Evolutionary conservation across 2,888 invertebrate species (phyloP).

Genomic region (Diarsia dahlii): DNA sequence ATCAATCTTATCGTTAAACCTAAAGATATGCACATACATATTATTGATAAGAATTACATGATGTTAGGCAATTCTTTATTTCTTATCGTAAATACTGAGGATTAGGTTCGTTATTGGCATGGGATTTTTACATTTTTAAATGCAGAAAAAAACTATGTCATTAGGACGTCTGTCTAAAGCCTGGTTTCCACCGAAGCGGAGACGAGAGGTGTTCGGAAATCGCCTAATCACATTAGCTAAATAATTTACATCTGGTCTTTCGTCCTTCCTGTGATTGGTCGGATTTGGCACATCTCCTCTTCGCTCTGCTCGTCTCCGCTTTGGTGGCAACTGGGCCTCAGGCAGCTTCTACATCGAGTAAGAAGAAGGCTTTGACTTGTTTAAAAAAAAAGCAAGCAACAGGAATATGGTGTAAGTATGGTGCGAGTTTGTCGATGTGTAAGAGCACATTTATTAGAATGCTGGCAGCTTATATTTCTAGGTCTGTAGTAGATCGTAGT

Average conservation of each 20-base stretch:
- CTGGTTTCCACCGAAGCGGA: no score
- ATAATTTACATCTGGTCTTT: no score
- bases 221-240: no score
- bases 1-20: conserved; percentile 28
- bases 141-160: background rate
- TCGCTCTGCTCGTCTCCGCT: no score
- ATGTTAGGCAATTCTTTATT: conserved; percentile 15
- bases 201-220: no score
- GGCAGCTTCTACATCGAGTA: background rate
- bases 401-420: background rate
- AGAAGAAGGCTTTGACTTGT: background rate
- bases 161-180: conserved; percentile 1
- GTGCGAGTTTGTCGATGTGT: background rate
- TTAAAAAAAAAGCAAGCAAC: background rate
- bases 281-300: no score
- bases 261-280: no score
- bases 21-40: conserved; percentile 37
- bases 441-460: background rate
- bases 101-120: conserved; percentile 31
- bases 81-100: conserved; percentile 16
- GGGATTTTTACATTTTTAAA: background rate
- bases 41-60: conserved; percentile 41
- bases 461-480: background rate
- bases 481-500: background rate
- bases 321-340: no score